phyloP scores from a whole-genome alignment of 2,113 vertebrate genomes.

The Cryptotis parvus region DNA sequence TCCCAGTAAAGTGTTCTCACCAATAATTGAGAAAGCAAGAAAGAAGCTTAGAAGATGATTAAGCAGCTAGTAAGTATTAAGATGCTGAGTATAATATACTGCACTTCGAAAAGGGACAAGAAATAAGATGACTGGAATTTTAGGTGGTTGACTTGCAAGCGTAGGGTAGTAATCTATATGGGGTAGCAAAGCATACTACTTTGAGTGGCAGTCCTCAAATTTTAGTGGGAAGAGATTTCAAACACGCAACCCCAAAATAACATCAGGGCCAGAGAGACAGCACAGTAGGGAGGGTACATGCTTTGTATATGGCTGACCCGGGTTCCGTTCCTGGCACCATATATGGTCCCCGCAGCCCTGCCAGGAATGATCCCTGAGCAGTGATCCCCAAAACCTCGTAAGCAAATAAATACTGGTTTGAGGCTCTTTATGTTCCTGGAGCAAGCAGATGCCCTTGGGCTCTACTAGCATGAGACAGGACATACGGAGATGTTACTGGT shows the following conservation, averaged over 20 bases:
- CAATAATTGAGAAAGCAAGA: conserved; percentile 9
- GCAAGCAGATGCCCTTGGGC: too few relatives aligned
- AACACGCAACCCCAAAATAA: not conserved
- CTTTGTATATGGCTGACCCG: too few relatives aligned
- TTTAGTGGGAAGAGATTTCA: not conserved
- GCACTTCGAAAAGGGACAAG: not conserved
- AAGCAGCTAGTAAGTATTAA: not conserved
- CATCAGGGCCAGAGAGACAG: too few relatives aligned
- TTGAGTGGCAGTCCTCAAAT: not conserved
- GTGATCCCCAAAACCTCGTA: too few relatives aligned
- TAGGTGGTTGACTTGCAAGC: not conserved
- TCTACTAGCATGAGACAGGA: too few relatives aligned
- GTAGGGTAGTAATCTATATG: too few relatives aligned
- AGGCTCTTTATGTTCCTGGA: too few relatives aligned
- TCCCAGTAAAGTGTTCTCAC: not conserved
- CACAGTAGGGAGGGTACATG: too few relatives aligned
- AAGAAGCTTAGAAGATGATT: not conserved
- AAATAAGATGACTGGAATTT: not conserved
- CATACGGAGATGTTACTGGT: too few relatives aligned
- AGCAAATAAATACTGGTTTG: not conserved
- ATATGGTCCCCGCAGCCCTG: too few relatives aligned
- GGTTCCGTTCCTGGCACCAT: too few relatives aligned
- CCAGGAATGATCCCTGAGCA: too few relatives aligned
- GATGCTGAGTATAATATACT: not conserved
- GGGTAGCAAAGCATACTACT: conserved; percentile 2